These are phyloP conservation scores for Tenebrosternarchus preto DNA, from an alignment of 2,113 vertebrate genomes.

Conservation along the genomic window DNA sequence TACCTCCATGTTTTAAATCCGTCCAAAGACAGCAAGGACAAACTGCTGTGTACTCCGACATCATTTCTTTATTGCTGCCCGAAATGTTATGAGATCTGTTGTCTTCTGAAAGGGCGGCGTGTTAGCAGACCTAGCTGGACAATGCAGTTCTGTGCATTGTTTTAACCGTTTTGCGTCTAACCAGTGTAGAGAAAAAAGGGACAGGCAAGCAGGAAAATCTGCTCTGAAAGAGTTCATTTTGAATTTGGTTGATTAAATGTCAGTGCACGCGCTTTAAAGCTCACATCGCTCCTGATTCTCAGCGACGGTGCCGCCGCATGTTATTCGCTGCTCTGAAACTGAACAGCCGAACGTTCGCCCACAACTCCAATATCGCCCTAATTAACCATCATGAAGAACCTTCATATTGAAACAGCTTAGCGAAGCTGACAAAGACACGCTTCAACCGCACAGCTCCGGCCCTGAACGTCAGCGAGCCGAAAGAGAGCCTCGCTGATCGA, in stretches of 20 bases:
- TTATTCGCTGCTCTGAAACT: no score
- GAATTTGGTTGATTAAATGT: conserved; percentile 13
- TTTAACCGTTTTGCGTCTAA: conserved; percentile 17
- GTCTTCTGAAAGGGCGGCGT: background rate
- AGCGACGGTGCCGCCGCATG: background rate
- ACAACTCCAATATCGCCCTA: background rate
- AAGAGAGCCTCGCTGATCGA: background rate
- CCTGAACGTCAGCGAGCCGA: background rate
- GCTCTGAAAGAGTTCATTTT: background rate
- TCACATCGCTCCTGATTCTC: background rate
- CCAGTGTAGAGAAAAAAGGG: conserved; percentile 12
- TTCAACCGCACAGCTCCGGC: no score
- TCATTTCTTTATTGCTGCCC: conserved; percentile 50
- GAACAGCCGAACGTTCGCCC: background rate
- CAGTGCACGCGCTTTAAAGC: background rate
- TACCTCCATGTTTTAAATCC: conserved; percentile 77
- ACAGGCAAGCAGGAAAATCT: conserved; percentile 12
- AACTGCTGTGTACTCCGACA: conserved; percentile 53
- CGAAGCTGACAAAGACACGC: background rate
- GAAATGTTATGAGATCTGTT: conserved; percentile 29
- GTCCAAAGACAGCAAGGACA: conserved; percentile 64
- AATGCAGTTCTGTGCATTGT: background rate
- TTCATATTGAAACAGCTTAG: background rate
- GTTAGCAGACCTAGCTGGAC: background rate
- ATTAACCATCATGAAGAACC: background rate